A percentile compares a stretch with the other conserved stretches of the same genome.
These are phyloP conservation scores for Drosophila limbata DNA, from an alignment of 2,888 invertebrate species.

Conservation along the genomic window DNA sequence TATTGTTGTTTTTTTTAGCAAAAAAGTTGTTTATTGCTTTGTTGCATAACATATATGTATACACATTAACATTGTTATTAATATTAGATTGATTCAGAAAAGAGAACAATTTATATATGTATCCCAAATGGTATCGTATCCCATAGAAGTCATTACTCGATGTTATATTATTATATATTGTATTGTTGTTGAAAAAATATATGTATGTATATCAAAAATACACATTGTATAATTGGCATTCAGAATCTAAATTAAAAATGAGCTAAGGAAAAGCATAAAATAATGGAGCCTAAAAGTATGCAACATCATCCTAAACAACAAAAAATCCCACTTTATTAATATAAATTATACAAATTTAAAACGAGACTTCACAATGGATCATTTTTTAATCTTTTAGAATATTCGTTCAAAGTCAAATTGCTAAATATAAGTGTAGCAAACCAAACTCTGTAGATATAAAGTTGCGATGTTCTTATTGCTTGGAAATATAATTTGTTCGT, in stretches of 20 bases:
- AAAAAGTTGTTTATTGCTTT: constrained; percentile 36
- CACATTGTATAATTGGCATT: constrained; percentile 40
- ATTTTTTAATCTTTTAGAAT: not conserved
- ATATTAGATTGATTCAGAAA: not conserved
- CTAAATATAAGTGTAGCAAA: constrained; percentile 12
- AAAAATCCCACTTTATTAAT: not conserved
- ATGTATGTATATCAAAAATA: constrained; percentile 15
- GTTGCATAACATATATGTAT: constrained; percentile 33
- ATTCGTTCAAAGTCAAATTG: not conserved
- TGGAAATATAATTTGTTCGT: not conserved
- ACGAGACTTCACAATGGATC: no score
- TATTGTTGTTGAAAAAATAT: constrained; percentile 45
- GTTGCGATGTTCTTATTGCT: not conserved
- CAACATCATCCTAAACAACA: not conserved
- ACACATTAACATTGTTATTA: constrained; percentile 40
- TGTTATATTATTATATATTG: constrained; percentile 39
- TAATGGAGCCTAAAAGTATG: constrained; percentile 32
- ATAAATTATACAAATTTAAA: no score
- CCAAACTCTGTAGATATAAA: not conserved
- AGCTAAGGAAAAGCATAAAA: not conserved
- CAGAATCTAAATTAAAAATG: constrained; percentile 11
- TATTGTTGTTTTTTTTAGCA: constrained; percentile 25
- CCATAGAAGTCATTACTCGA: constrained; percentile 26
- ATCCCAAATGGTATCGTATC: constrained; percentile 11
- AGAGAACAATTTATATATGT: not conserved